Conservation (phyloP, 2,797 vertebrate genomes). For the Pseudochromis fuscus region DNA sequence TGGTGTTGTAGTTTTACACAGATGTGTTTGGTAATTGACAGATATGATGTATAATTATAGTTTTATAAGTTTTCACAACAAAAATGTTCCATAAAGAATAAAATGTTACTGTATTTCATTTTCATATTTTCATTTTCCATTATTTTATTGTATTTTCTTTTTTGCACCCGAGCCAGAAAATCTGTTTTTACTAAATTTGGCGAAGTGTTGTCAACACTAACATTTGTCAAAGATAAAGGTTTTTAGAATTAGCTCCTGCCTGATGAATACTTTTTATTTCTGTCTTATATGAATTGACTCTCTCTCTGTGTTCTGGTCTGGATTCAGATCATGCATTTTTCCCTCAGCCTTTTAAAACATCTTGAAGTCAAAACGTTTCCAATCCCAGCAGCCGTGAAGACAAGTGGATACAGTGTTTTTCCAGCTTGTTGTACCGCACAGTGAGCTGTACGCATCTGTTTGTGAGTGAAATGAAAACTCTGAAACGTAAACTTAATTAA, state of each 20-base stretch:
- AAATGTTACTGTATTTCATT: no score
- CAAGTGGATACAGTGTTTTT: neutral
- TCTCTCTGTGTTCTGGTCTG: neutral
- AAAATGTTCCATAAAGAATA: no score
- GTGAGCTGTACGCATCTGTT: slow-evolving; percentile 24
- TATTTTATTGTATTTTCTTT: no score
- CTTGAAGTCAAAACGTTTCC: slow-evolving; percentile 1
- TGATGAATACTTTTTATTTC: neutral
- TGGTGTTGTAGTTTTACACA: no score
- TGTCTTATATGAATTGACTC: no score
- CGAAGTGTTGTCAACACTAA: no score
- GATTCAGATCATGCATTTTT: neutral
- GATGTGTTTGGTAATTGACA: no score
- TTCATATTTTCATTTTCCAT: no score
- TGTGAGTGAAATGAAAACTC: slow-evolving; percentile 27
- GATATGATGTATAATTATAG: no score
- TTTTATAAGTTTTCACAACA: no score
- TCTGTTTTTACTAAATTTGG: no score
- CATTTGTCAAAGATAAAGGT: neutral
- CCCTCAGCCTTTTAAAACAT: slow-evolving; percentile 17
- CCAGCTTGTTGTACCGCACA: slow-evolving; percentile 25
- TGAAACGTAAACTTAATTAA: slow-evolving; percentile 35
- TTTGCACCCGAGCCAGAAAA: no score
- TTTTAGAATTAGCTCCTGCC: neutral
- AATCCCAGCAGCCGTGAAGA: slow-evolving; percentile 9